These are phyloP conservation scores for Dendrocincla tyrannina DNA, from an alignment of 2,797 vertebrate genomes.

Conservation along the genomic window DNA sequence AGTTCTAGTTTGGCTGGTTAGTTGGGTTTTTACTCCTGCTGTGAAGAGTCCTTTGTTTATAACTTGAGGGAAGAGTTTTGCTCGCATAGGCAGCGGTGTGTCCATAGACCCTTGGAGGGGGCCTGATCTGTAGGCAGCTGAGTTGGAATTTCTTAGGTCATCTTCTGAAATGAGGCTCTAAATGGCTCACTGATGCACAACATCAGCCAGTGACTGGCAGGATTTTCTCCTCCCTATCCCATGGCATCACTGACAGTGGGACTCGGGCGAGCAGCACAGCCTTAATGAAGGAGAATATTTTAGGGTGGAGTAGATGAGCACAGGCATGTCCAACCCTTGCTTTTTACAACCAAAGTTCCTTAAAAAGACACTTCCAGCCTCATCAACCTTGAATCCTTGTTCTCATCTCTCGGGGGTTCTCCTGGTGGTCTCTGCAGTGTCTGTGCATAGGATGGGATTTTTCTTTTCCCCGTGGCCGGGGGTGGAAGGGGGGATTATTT, in stretches of 20 bases:
- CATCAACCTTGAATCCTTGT: slow-evolving; percentile 6
- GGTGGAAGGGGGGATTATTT: background rate
- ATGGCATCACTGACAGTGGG: background rate
- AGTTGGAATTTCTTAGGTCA: background rate
- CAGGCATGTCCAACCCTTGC: background rate
- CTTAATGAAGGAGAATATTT: background rate
- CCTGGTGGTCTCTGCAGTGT: background rate
- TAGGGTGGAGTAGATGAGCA: background rate
- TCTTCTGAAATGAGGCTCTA: background rate
- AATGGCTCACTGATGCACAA: background rate
- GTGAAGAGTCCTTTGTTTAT: background rate
- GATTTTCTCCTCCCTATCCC: background rate
- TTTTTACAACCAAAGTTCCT: slow-evolving; percentile 74
- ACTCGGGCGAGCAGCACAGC: background rate
- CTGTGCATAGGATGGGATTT: background rate
- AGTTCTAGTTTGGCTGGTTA: background rate
- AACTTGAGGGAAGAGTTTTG: background rate
- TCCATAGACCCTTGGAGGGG: background rate
- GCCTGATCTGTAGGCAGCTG: background rate
- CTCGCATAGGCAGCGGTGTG: accelerated
- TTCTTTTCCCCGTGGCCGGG: background rate
- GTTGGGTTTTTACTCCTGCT: background rate
- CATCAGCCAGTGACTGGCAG: background rate
- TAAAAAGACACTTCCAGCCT: slow-evolving; percentile 50
- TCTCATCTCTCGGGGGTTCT: slow-evolving; percentile 23